Conservation (phyloP, 2,888 invertebrate genomes). For the Phorcus lineatus region DNA sequence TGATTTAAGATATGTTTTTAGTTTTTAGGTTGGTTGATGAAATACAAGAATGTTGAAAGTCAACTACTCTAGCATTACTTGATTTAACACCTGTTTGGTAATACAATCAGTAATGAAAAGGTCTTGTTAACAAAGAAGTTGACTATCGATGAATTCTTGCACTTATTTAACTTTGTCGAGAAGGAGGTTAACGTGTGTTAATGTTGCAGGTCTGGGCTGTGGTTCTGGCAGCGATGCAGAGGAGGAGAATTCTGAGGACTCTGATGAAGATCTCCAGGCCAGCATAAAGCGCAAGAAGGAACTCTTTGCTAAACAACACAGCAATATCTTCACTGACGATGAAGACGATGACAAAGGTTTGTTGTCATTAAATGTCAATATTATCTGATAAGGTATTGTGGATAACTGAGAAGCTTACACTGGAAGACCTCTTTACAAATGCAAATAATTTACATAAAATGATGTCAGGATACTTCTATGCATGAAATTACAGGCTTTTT, state of each 20-base stretch:
- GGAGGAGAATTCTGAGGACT: slow-evolving; percentile 47
- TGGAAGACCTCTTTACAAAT: too few species aligned
- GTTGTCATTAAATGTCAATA: too few species aligned
- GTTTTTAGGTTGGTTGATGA: too few species aligned
- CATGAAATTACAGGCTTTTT: too few species aligned
- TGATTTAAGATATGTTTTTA: too few species aligned
- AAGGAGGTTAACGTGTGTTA: not conserved
- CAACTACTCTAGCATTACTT: not conserved
- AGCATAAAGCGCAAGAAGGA: slow-evolving; percentile 57
- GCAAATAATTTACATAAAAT: too few species aligned
- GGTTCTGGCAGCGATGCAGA: slow-evolving; percentile 59
- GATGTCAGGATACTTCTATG: too few species aligned
- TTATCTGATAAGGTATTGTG: too few species aligned
- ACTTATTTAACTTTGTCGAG: not conserved
- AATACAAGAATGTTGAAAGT: not conserved
- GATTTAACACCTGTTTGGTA: too few species aligned
- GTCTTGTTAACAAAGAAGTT: not conserved
- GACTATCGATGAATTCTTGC: not conserved
- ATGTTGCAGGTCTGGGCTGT: slow-evolving; percentile 62
- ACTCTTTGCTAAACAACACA: slow-evolving; percentile 52
- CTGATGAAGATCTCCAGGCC: slow-evolving; percentile 55
- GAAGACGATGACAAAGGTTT: slow-evolving; percentile 39
- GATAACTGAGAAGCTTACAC: too few species aligned
- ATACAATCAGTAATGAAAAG: too few species aligned
- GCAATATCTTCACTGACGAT: slow-evolving; percentile 42